Conservation (phyloP, 2,888 invertebrate genomes). For the Lottia scabra region DNA sequence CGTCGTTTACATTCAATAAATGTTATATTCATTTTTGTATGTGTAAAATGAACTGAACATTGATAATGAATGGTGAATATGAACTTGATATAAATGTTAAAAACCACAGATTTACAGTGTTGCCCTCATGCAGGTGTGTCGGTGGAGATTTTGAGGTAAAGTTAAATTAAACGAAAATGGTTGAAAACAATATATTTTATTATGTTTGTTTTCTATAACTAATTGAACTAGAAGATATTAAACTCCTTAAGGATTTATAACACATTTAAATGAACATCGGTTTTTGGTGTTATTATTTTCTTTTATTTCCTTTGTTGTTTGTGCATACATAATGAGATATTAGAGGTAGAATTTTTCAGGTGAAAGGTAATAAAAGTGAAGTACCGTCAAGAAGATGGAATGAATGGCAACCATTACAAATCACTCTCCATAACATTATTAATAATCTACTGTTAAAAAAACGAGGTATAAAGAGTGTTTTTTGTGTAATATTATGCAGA, state of each 20-base stretch:
- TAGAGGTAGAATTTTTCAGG: neutral
- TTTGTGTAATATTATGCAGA: conserved; percentile 5
- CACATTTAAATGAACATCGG: conserved; percentile 4
- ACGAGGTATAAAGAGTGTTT: neutral
- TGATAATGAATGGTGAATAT: too few species aligned
- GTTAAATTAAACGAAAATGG: too few species aligned
- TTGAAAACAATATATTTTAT: neutral
- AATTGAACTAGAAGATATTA: neutral
- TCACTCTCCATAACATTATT: neutral
- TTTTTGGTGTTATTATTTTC: neutral
- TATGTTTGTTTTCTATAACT: conserved; percentile 3
- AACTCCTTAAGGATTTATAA: neutral
- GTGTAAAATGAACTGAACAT: too few species aligned
- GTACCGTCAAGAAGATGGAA: neutral
- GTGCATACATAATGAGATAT: neutral
- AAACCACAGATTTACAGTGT: too few species aligned
- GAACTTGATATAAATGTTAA: too few species aligned
- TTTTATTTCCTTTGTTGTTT: neutral
- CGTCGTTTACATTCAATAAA: too few species aligned
- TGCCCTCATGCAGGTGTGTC: neutral
- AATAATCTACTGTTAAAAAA: neutral
- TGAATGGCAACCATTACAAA: conserved; percentile 4
- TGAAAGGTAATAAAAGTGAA: neutral
- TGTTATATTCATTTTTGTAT: too few species aligned
- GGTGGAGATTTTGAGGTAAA: too few species aligned